These are phyloP conservation scores for Matsumyia berberina DNA, from an alignment of 2,888 invertebrate genomes.

Conservation along the genomic window DNA sequence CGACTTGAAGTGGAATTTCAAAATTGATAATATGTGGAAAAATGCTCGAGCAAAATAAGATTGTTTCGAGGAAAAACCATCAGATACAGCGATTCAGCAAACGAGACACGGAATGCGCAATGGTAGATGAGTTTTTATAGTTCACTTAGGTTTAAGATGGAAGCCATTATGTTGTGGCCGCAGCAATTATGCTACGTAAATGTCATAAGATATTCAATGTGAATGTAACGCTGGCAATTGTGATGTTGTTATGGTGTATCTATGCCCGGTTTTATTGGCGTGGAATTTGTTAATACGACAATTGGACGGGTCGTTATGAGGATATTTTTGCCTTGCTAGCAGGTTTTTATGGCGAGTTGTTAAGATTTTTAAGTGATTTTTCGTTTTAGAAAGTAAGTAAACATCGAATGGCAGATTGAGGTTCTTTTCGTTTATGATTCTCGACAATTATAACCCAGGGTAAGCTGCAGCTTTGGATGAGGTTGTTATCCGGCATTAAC, in stretches of 20 bases:
- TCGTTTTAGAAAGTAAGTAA: too few relatives aligned
- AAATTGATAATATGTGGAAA: slow-evolving; percentile 66
- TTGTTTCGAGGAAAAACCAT: background rate
- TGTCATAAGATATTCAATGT: slow-evolving; percentile 56
- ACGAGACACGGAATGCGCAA: slow-evolving; percentile 7
- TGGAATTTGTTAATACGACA: slow-evolving; percentile 43
- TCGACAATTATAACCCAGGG: too few relatives aligned
- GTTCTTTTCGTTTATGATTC: too few relatives aligned
- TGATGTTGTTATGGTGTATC: background rate
- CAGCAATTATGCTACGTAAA: slow-evolving; percentile 38
- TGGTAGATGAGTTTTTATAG: background rate
- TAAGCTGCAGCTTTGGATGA: too few relatives aligned
- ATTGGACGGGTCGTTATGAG: slow-evolving; percentile 28
- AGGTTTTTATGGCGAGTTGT: too few relatives aligned
- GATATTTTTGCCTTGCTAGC: too few relatives aligned
- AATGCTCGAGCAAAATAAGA: slow-evolving; percentile 38
- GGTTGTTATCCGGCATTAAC: too few relatives aligned
- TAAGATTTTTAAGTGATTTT: too few relatives aligned
- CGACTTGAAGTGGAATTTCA: slow-evolving; percentile 46
- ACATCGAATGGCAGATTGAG: too few relatives aligned
- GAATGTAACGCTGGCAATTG: background rate
- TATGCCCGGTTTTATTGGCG: background rate
- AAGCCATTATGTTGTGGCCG: slow-evolving; percentile 24
- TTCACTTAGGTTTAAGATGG: background rate
- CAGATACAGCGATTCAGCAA: background rate